Base-by-base conservation (phyloP, 2,888 invertebrate genomes). In the Macrosoma leucophasiata region DNA sequence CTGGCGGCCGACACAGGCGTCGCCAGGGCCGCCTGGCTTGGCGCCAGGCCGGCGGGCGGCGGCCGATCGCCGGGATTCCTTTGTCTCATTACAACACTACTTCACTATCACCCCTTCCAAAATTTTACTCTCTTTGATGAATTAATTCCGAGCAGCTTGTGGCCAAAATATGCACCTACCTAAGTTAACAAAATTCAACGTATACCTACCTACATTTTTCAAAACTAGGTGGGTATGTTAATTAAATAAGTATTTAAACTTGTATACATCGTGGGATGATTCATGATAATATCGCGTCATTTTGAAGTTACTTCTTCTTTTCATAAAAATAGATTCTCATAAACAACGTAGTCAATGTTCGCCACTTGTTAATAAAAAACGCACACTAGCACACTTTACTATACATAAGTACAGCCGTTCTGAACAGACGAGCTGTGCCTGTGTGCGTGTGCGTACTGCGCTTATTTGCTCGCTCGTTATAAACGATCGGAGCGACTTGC, bases 21-120 rank as follows among this genome's bases (percentile, higher is more conserved):
- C 78, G 73, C 77, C 77, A 77, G 76, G 78, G 79, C 76, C 79
- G 79, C 68, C 79, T 81, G 82, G 84, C 81, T 59, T 64, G 82
- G 81, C 82, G 82, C 84, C 82, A 82, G 82, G 79, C 79, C 62
- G 82, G 84, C 84, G 82, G 79, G 75, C 75, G 77, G 77, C 81
- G 62, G 74, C 70, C 69, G 62, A 58, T 55, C 69, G 68, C 64
- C 75, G 84, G 84, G 82, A 82, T 84, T 82, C 82, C 84, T 84
- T 84, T 84, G 84, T 84, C 74, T 82, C 75, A 71, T 74, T 72
- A 73, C 64, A 67, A 36, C 36, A 34, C 22, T 19, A 20, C n/a
- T n/a, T n/a, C n/a, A n/a, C n/a, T n/a, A n/a, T n/a, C n/a, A n/a
- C n/a, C n/a, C n/a, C n/a, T n/a, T n/a, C n/a, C n/a, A n/a, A n/a